A percentile compares a stretch with the other conserved stretches of the same genome.
These are phyloP conservation scores for Eulemur rufifrons DNA, from an alignment of 2,113 vertebrate species.

Conservation along the genomic window DNA sequence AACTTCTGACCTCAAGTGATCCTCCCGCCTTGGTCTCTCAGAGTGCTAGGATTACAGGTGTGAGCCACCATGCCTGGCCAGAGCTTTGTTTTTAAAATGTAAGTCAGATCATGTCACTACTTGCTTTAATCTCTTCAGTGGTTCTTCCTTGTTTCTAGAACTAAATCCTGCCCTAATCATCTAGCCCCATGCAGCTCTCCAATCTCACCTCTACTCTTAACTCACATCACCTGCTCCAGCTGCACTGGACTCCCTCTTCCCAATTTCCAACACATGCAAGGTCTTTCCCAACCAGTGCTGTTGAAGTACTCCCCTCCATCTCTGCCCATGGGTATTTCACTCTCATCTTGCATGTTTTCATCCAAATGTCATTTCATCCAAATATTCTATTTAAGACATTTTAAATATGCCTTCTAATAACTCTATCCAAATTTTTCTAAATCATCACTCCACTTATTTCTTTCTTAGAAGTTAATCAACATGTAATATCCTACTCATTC, in stretches of 20 bases:
- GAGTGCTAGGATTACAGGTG: too few species aligned
- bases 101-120: not conserved
- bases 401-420: not conserved
- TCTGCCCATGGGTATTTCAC: not conserved
- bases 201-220: not conserved
- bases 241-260: not conserved
- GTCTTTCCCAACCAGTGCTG: not conserved
- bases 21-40: too few species aligned
- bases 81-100: not conserved
- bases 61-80: not conserved
- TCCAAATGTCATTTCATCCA: not conserved
- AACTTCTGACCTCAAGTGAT: too few species aligned
- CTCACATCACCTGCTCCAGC: not conserved
- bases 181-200: not conserved
- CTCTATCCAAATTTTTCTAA: not conserved
- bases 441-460: not conserved
- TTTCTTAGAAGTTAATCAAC: conserved; percentile 9
- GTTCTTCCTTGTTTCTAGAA: not conserved
- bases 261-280: not conserved
- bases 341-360: not conserved
- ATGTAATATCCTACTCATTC: not conserved
- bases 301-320: not conserved
- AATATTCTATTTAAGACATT: not conserved
- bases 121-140: not conserved
- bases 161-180: not conserved